Percentiles rank a stretch among this genome's conserved stretches.
Evolutionary conservation across 2,888 invertebrate genomes (phyloP).

Genomic region (Metacarcinus magister): DNA sequence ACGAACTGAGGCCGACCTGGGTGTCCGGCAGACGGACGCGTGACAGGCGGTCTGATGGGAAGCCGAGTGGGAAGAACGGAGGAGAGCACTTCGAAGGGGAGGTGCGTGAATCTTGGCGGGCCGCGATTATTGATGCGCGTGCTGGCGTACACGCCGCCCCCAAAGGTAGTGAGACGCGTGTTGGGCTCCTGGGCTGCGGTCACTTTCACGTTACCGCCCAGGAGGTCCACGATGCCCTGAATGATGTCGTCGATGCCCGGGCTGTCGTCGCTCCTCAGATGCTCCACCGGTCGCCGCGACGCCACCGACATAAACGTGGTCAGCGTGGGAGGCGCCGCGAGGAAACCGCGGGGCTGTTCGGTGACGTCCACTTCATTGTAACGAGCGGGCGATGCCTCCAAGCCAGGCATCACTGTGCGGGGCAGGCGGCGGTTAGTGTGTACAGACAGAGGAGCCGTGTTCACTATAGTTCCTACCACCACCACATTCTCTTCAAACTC

Average conservation of each 20-base stretch:
- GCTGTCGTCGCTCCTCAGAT: constrained; percentile 57
- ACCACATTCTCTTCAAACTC: constrained; percentile 61
- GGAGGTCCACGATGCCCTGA: constrained; percentile 81
- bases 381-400: constrained; percentile 37
- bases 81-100: constrained; percentile 84
- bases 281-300: neutral
- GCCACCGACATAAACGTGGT: constrained; percentile 46
- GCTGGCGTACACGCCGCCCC: constrained; percentile 75
- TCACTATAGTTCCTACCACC: constrained; percentile 67
- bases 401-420: constrained; percentile 52
- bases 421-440: constrained; percentile 68
- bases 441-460: constrained; percentile 50
- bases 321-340: neutral
- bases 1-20: constrained; percentile 79
- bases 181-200: constrained; percentile 73
- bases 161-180: constrained; percentile 79
- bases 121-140: constrained; percentile 93
- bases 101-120: constrained; percentile 93
- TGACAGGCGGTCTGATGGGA: constrained; percentile 77
- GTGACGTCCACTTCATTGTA: constrained; percentile 41
- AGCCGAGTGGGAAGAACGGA: constrained; percentile 61
- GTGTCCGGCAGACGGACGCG: constrained; percentile 47
- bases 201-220: constrained; percentile 81
- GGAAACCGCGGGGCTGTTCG: constrained; percentile 61
- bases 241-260: constrained; percentile 82